phyloP scores from a whole-genome alignment of 2,797 vertebrate genomes.

The Macroramphosus scolopax region DNA sequence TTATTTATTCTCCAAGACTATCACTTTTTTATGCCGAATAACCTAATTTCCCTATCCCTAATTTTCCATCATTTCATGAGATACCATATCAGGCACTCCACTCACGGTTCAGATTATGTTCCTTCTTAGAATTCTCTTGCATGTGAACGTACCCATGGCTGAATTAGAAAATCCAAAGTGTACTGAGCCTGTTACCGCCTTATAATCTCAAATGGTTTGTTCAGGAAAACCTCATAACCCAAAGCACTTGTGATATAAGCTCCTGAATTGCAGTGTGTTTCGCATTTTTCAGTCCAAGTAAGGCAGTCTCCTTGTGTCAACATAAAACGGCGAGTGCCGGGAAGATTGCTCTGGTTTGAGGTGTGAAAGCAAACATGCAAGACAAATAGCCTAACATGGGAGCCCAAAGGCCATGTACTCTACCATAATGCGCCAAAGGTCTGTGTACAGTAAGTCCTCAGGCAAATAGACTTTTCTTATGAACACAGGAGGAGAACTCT shows the following conservation, averaged over 20 bases:
- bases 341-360: too few relatives aligned
- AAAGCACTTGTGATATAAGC: too few relatives aligned
- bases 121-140: not conserved
- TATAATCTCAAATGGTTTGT: too few relatives aligned
- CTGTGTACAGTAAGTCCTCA: not conserved
- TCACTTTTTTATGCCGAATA: not conserved
- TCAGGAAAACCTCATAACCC: too few relatives aligned
- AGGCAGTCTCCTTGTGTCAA: too few relatives aligned
- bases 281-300: too few relatives aligned
- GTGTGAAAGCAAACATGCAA: too few relatives aligned
- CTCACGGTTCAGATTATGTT: not conserved
- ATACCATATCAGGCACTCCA: not conserved
- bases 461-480: not conserved
- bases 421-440: not conserved
- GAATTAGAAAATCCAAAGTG: not conserved
- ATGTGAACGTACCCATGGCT: not conserved
- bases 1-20: not conserved
- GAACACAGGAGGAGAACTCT: slow-evolving; percentile 87
- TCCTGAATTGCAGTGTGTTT: too few relatives aligned
- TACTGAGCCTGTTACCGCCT: not conserved
- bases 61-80: too few relatives aligned
- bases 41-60: not conserved
- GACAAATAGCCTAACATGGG: not conserved
- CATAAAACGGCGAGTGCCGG: too few relatives aligned
- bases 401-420: not conserved